These are phyloP conservation scores for Polylopha cassiicola DNA, from an alignment of 2,888 invertebrate genomes.

Conservation along the genomic window DNA sequence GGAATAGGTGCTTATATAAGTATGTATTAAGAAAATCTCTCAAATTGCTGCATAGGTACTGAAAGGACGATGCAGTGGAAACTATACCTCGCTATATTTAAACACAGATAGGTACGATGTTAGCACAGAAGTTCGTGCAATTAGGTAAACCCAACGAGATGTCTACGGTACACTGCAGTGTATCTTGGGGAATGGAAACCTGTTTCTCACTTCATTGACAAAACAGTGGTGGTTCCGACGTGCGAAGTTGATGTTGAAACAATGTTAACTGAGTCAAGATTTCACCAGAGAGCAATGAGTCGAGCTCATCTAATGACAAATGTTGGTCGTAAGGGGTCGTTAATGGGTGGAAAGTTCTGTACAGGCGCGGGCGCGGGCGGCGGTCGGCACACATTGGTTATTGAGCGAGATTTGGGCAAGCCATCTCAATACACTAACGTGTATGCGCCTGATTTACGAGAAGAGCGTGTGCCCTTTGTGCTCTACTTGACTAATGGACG, in stretches of 20 bases:
- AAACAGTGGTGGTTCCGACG: too few relatives aligned
- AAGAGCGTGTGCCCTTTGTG: constrained; percentile 76
- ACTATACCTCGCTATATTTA: too few relatives aligned
- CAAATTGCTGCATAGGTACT: too few relatives aligned
- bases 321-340: constrained; percentile 60
- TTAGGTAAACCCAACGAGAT: too few relatives aligned
- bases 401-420: constrained; percentile 73
- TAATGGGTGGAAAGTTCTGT: constrained; percentile 65
- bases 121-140: too few relatives aligned
- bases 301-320: constrained; percentile 57
- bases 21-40: too few relatives aligned
- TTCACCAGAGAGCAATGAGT: constrained; percentile 37
- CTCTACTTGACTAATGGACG: constrained; percentile 75
- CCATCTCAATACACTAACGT: constrained; percentile 63
- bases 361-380: constrained; percentile 36
- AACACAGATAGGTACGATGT: too few relatives aligned
- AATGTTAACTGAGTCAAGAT: constrained; percentile 34
- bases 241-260: constrained; percentile 21
- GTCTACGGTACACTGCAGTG: too few relatives aligned
- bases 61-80: too few relatives aligned
- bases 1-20: too few relatives aligned
- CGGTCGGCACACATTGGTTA: constrained; percentile 50
- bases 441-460: constrained; percentile 75
- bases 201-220: constrained; percentile 9
- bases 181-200: too few relatives aligned